Evolutionary conservation across 2,113 vertebrate genomes (phyloP).

Genomic region (Brachyistius frenatus): DNA sequence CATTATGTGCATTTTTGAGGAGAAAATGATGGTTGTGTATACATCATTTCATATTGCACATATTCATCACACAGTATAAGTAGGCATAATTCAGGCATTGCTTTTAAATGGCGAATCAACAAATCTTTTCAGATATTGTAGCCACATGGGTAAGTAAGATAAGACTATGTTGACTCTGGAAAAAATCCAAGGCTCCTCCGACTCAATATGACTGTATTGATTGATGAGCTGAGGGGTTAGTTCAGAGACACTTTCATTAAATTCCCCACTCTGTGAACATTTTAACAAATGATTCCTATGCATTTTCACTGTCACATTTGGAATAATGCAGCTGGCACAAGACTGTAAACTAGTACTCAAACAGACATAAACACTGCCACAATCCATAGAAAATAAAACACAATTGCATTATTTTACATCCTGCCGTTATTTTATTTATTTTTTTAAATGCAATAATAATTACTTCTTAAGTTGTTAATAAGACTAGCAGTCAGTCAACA

Average conservation of each 20-base stretch:
- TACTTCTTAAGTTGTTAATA: no score
- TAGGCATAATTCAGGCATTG: no score
- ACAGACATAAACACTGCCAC: not conserved
- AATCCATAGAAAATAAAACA: not conserved
- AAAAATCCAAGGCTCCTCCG: not conserved
- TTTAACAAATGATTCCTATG: constrained; percentile 7
- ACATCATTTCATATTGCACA: no score
- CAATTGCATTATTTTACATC: not conserved
- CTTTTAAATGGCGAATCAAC: no score
- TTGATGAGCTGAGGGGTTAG: not conserved
- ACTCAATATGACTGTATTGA: not conserved
- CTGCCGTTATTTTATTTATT: no score
- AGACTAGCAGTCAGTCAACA: no score
- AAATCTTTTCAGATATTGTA: not conserved
- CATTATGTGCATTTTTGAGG: not conserved
- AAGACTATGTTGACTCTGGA: not conserved
- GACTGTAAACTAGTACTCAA: not conserved
- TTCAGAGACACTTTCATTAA: not conserved
- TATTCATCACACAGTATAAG: no score
- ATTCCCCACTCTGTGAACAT: not conserved
- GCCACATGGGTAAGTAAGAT: not conserved
- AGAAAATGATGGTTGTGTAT: not conserved
- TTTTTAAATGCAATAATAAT: no score
- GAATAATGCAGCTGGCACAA: constrained; percentile 12
- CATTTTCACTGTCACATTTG: not conserved